A percentile compares a stretch with the other conserved stretches of the same genome.
These are phyloP conservation scores for Platygyra sinensis DNA, from an alignment of 64 coral and sea anemone genomes.

Conservation along the genomic window DNA sequence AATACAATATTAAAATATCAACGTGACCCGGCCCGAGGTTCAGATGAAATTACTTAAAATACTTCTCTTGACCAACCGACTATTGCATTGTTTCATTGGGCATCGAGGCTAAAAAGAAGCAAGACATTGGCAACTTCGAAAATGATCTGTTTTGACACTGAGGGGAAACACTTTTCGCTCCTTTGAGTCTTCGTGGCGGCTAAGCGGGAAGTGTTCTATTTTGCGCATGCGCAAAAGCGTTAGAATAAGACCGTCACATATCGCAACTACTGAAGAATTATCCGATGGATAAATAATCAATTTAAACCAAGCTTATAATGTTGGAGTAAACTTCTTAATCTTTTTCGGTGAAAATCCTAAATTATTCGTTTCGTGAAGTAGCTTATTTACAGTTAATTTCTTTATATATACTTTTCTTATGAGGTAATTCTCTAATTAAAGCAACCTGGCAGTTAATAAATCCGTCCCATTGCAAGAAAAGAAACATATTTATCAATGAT, in stretches of 20 bases:
- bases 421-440: conserved; percentile 18
- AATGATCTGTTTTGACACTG: too few species aligned
- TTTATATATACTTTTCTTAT: conserved; percentile 13
- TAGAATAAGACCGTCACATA: conserved; percentile 20
- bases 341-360: neutral
- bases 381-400: conserved; percentile 38
- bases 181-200: conserved; percentile 10
- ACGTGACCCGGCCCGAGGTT: too few species aligned
- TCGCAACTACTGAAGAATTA: conserved; percentile 23
- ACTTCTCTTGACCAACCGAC: too few species aligned
- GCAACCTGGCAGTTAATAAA: neutral
- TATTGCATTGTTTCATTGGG: too few species aligned
- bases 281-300: conserved; percentile 6
- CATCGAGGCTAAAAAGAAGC: too few species aligned
- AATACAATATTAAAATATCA: too few species aligned
- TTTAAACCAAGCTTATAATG: neutral
- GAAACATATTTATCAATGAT: neutral
- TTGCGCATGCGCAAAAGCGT: conserved; percentile 51
- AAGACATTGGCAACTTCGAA: too few species aligned
- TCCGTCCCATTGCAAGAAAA: neutral
- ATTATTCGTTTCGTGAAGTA: neutral
- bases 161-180: neutral
- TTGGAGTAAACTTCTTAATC: neutral
- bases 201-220: conserved; percentile 13
- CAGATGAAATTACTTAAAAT: too few species aligned